These are phyloP conservation scores for Pipistrellus pygmaeus DNA, from an alignment of 2,797 vertebrate genomes.

Conservation along the genomic window DNA sequence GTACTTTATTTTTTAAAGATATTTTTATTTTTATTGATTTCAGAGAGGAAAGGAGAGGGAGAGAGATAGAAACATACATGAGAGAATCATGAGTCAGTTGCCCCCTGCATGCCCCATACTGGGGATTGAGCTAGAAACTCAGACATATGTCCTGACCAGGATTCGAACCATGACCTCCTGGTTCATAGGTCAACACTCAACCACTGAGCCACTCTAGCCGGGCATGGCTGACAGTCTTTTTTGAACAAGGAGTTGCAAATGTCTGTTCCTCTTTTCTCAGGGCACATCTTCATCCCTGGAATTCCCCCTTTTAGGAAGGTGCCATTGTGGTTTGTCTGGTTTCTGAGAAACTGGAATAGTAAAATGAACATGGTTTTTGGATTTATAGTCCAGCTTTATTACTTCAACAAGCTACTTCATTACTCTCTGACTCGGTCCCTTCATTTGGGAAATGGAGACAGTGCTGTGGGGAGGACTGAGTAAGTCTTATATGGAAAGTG, in stretches of 20 bases:
- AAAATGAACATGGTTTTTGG: background rate
- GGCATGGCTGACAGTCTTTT: background rate
- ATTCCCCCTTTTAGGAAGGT: background rate
- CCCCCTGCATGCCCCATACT: too few species aligned
- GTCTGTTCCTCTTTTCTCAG: background rate
- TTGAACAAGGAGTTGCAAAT: background rate
- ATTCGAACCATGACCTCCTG: too few species aligned
- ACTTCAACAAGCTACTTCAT: background rate
- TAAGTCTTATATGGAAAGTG: background rate
- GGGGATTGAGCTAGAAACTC: too few species aligned
- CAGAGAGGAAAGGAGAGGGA: too few species aligned
- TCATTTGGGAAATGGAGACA: background rate
- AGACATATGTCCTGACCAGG: too few species aligned
- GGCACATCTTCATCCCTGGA: background rate
- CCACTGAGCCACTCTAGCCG: too few species aligned
- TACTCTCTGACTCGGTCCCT: slow-evolving; percentile 7
- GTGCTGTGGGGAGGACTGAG: background rate
- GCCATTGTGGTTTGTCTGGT: background rate
- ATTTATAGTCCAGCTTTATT: background rate
- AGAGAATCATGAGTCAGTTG: too few species aligned
- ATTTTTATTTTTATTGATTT: too few species aligned
- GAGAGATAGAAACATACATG: too few species aligned
- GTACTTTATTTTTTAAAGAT: too few species aligned
- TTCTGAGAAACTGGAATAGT: background rate
- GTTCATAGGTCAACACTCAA: too few species aligned